Evolutionary conservation across 2,888 invertebrate species (phyloP), one percentile per base, ranked within the genome.

Genomic region (Acleris emargana): DNA sequence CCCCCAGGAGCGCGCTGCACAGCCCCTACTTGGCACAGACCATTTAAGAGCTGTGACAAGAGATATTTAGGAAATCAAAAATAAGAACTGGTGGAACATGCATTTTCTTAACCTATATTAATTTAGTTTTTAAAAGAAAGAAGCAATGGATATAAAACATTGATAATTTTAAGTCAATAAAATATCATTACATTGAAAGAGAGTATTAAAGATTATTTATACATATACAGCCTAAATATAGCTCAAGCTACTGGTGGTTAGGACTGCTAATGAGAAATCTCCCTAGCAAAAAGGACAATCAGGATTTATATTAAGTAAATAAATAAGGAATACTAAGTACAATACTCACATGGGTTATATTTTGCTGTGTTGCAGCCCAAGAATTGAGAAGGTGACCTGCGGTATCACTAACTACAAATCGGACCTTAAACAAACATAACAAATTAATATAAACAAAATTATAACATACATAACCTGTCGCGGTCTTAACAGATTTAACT

Each of bases 351-450:
- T 97, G 97, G 53, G 95, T 95, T 80, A 98, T 93, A 87, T 96
- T 98, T 87, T 99, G 98, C 72, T 98, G 97, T 60, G 94, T 88
- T 9, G 94, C 88, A 73, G 93, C 95, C 98, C 98, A 98, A 63
- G 96, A 95, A 78, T 98, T 98, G 28, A 98, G 91, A 69, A 96
- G 95, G 72, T 97, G 96, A 0, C 97, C 97, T 17, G 95, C 94
- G n/a, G 95, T 95, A 84, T 98, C 98, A 79, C 97, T 97, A 0
- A 97, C 96, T 61, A 98, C 95, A 86, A 98, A 97, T 67, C 97
- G 94, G 18, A 98, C 94, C 96, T 96, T 79, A 67, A 93, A 93
- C 38, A 45, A 63, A 64, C 38, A 58, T 25, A 28, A 50, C 18
- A 54, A 49, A 22, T 42, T 13, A 6, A 50, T 32, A 7, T 28